Evolutionary conservation across 1,140 invertebrate species (phyloP), one percentile per base, ranked within the genome.

Genomic region (Holotrichia oblita): DNA sequence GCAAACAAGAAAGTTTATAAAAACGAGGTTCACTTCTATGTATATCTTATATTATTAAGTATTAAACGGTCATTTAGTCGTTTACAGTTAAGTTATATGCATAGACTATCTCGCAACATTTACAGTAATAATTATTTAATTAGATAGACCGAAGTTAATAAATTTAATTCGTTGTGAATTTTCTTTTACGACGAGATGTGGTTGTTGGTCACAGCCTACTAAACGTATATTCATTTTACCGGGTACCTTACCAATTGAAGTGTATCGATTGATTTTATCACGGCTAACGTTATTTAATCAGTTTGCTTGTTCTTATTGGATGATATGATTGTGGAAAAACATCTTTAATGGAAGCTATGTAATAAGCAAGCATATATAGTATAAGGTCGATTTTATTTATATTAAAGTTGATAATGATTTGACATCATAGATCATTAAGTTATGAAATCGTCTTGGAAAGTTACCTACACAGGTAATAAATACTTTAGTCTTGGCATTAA

Each of bases 61-160:
- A 48, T 48, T 48, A 48, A 48, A 48, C 44, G 44, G 44, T 12
- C 44, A 48, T 48, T 48, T 48, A 48, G 44, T n/a, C 12, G n/a
- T 48, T 48, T 48, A 48, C 44, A 48, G 44, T 48, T 48, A 48
- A 48, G 12, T n/a, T 3, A n/a, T 48, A 48, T 48, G 44, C 44
- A 48, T 48, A 48, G 44, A n/a, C 44, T n/a, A 10, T 48, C 44
- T 48, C 44, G 44, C 12, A 48, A 12, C 44, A 48, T 48, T 48
- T 48, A 48, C 44, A 48, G 44, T 48, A 48, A 48, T 48, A 48
- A 48, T 48, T 48, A 48, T 48, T 48, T 48, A 48, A 48, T 48
- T 48, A 48, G 44, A 48, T 10, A 48, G 44, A 48, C 44, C 44
- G 44, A 48, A 14, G 44, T 48, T 48, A 48, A 48, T 48, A 48